phyloP scores from a whole-genome alignment of 2,113 vertebrate species.

The Hippolais icterina region DNA sequence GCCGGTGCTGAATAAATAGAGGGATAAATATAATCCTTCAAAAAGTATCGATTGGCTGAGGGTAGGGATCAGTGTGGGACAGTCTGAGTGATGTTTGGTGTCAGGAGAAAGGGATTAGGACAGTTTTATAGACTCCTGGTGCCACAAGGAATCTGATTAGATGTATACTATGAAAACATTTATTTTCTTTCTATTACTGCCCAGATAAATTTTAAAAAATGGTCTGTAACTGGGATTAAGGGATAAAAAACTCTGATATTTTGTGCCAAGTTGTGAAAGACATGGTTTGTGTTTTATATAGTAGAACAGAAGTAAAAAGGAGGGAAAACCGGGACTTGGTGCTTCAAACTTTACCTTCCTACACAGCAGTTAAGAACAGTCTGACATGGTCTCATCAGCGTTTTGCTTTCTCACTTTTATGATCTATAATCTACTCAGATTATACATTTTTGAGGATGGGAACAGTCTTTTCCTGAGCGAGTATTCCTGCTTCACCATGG shows the following conservation, averaged over 20 bases:
- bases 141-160: neutral
- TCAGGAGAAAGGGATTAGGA: neutral
- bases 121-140: neutral
- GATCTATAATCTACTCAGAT: neutral
- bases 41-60: neutral
- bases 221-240: neutral
- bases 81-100: neutral
- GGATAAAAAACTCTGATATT: neutral
- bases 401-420: neutral
- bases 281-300: neutral
- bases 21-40: neutral
- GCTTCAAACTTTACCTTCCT: neutral
- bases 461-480: neutral
- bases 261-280: neutral
- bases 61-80: neutral
- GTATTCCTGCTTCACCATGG: neutral
- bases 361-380: neutral
- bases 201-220: neutral
- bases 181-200: neutral
- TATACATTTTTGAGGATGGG: neutral
- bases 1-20: neutral
- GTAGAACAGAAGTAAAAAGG: neutral
- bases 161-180: neutral
- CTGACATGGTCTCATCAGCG: fast-evolving
- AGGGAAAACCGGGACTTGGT: neutral